Evolutionary conservation across 2,888 invertebrate genomes (phyloP).

Genomic region (Caenorhabditis macrosperma): DNA sequence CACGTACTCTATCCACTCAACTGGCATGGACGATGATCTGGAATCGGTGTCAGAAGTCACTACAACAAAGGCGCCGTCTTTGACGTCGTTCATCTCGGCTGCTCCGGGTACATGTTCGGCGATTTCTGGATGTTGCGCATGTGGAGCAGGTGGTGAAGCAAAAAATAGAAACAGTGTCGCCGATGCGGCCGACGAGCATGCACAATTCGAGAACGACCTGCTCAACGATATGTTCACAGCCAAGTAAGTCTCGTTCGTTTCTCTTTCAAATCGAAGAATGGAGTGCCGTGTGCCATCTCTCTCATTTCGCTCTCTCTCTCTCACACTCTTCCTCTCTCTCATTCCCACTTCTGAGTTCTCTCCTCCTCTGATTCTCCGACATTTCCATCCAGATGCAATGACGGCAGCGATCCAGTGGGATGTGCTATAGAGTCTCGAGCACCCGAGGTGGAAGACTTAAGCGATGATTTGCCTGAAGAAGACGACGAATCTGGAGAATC

Average conservation of each 20-base stretch:
- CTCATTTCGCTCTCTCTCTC: not conserved
- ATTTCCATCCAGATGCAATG: slow-evolving; percentile 14
- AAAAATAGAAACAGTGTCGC: slow-evolving; percentile 3
- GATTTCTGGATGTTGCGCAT: slow-evolving; percentile 69
- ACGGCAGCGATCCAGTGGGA: slow-evolving; percentile 6
- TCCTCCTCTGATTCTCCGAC: not conserved
- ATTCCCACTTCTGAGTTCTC: not conserved
- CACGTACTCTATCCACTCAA: too few relatives aligned
- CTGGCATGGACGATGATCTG: not conserved
- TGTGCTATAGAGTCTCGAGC: not conserved
- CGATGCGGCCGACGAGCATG: slow-evolving; percentile 14
- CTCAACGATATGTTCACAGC: slow-evolving; percentile 77
- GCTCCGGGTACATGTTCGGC: slow-evolving; percentile 52
- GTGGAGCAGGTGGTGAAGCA: slow-evolving; percentile 2
- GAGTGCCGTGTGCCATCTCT: not conserved
- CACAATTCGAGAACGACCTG: slow-evolving; percentile 79
- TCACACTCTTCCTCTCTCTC: not conserved
- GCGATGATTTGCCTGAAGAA: slow-evolving; percentile 8
- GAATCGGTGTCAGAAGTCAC: not conserved
- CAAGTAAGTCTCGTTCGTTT: slow-evolving; percentile 65
- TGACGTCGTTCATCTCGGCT: not conserved
- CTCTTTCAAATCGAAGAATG: not conserved
- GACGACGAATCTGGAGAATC: not conserved
- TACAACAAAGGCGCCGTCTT: not conserved
- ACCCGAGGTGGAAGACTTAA: not conserved